Base-by-base conservation (phyloP, 2,113 vertebrate species). In the Furnarius figulus region DNA sequence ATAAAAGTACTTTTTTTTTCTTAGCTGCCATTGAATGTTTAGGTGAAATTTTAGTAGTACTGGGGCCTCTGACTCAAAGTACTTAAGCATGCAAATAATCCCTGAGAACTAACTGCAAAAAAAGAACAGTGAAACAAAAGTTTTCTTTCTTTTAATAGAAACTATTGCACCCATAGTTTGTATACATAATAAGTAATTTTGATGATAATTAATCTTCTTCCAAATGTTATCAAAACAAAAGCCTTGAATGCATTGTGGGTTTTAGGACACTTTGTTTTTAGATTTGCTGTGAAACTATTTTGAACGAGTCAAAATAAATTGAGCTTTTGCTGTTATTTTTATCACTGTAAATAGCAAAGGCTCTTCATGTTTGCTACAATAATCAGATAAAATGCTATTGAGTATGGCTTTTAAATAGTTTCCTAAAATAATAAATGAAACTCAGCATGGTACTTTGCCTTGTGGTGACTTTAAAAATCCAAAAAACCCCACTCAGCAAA, bases 381-480 rank as follows among this genome's bases (percentile, higher is more conserved):
- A 89, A 87, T 73, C 72, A 85, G 86, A 84, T 96, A 84, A 93
- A 71, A 27, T 68, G 58, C 39, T 76, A 53, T 27, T 40, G 40
- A 52, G 11, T 88, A 46, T 92, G 80, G 22, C 23, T 97, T 94
- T 95, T 94, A 93, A 97, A 89, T 91, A 67, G 49, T 61, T 82
- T 73, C 40, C 86, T 75, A 93, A 93, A 96, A 95, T 95, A 85
- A 75, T 59, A 91, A 74, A 47, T 87, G 59, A 89, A 87, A 59
- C 28, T 89, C 59, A 84, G 84, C 66, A 19, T 92, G 62, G 66
- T 89, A 30, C 55, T 93, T 75, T 52, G 58, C 72, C 42, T 90
- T 79, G 83, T 59, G 22, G 61, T 95, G 89, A 96, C 78, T 95
- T 97, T 81, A 95, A 97, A 95, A 87, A 35, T 10, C 25, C 47